Evolutionary conservation across 35 echinoderm and acorn worm genomes (phyloP).

Genomic region (Acanthaster planci): DNA sequence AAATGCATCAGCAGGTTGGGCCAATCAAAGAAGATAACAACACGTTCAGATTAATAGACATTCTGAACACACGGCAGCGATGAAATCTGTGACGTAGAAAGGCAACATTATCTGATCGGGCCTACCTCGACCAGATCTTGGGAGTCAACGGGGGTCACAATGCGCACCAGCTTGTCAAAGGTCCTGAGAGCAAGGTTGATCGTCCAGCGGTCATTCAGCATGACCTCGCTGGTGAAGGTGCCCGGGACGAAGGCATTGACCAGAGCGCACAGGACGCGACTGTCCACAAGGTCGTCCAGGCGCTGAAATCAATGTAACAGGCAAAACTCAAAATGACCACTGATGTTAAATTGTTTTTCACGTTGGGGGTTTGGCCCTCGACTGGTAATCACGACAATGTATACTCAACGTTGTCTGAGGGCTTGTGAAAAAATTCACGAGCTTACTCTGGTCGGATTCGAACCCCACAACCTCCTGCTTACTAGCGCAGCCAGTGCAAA

Average conservation of each 20-base stretch:
- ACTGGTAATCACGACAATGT: no score
- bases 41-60: no score
- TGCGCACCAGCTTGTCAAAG: slow-evolving; percentile 94
- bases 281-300: slow-evolving; percentile 90
- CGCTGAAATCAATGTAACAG: slow-evolving; percentile 37
- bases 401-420: no score
- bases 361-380: no score
- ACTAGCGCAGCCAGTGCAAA: no score
- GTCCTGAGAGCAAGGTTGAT: slow-evolving; percentile 87
- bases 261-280: slow-evolving; percentile 86
- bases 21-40: no score
- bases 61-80: no score
- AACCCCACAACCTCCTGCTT: no score
- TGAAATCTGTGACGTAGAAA: no score
- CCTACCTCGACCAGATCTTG: slow-evolving; percentile 96
- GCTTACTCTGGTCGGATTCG: no score
- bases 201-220: slow-evolving; percentile 96
- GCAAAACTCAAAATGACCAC: neutral
- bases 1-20: neutral
- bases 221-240: slow-evolving; percentile 93
- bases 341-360: no score
- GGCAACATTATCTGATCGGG: neutral
- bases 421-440: no score
- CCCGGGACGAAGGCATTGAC: slow-evolving; percentile 91
- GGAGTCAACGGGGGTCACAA: slow-evolving; percentile 87